These are phyloP conservation scores for Ophioninae sp. DNA, from an alignment of 2,888 invertebrate genomes.

Conservation along the genomic window DNA sequence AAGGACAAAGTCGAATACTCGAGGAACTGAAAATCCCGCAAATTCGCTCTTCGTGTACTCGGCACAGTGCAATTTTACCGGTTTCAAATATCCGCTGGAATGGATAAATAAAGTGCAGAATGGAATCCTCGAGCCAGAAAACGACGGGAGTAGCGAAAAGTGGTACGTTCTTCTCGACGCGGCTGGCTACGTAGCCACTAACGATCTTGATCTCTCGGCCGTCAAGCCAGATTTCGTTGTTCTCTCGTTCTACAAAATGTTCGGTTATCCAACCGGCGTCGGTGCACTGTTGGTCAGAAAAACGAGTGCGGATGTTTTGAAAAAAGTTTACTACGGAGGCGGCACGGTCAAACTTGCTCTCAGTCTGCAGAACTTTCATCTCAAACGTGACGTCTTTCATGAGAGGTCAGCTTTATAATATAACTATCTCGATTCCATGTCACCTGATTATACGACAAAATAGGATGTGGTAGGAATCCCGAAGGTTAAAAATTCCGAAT, in stretches of 20 bases:
- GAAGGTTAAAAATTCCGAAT: too few relatives aligned
- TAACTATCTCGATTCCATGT: too few relatives aligned
- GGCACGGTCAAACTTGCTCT: conserved; percentile 95
- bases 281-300: conserved; percentile 93
- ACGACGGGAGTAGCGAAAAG: conserved; percentile 81
- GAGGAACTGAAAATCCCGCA: neutral
- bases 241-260: conserved; percentile 98
- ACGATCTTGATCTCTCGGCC: conserved; percentile 87
- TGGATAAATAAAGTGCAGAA: conserved; percentile 86
- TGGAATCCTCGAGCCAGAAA: conserved; percentile 83
- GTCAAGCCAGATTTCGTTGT: conserved; percentile 94
- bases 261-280: conserved; percentile 97
- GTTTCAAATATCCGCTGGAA: conserved; percentile 91
- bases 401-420: conserved; percentile 84
- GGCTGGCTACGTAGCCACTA: conserved; percentile 91
- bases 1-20: conserved; percentile 75
- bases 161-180: conserved; percentile 94
- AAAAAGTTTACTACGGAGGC: conserved; percentile 93
- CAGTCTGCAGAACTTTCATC: conserved; percentile 87
- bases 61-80: conserved; percentile 97
- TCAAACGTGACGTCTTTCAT: conserved; percentile 85
- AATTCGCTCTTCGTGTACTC: conserved; percentile 91
- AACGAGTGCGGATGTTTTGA: conserved; percentile 83
- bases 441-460: too few relatives aligned
- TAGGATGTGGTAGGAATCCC: too few relatives aligned